phyloP scores from a whole-genome alignment of 2,113 vertebrate species.

The Capreolus pygargus region DNA sequence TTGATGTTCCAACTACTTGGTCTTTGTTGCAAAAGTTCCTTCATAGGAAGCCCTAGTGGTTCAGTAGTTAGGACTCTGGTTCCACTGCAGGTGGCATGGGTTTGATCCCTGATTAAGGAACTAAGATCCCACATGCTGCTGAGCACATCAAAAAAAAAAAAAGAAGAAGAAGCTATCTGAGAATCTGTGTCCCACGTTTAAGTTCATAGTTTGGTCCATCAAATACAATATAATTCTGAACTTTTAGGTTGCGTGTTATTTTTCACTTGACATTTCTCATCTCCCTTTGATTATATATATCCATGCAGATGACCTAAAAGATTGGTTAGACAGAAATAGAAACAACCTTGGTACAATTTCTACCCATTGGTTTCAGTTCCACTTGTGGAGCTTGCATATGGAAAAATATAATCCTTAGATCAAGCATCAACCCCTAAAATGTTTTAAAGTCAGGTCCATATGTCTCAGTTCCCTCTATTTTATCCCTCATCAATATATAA shows the following conservation, averaged over 20 bases:
- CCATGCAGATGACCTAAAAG: neutral
- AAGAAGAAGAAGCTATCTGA: neutral
- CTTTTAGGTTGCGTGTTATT: neutral
- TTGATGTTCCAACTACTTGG: neutral
- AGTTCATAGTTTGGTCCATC: neutral
- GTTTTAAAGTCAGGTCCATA: neutral
- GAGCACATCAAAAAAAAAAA: neutral
- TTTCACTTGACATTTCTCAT: neutral
- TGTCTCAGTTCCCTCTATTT: neutral
- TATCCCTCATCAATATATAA: neutral
- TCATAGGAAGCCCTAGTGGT: neutral
- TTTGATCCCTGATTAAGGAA: neutral
- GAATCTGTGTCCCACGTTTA: neutral
- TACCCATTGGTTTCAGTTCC: neutral
- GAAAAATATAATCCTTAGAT: neutral
- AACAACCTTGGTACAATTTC: neutral
- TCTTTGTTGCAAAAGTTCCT: neutral
- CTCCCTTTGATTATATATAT: neutral
- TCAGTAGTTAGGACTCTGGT: neutral
- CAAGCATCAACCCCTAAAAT: neutral
- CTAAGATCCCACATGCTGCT: neutral
- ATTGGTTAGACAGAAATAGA: neutral
- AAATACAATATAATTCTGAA: neutral
- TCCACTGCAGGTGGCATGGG: neutral
- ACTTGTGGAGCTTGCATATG: neutral